Conservation (phyloP, 2,113 vertebrate genomes). For the Prinia subflava region DNA sequence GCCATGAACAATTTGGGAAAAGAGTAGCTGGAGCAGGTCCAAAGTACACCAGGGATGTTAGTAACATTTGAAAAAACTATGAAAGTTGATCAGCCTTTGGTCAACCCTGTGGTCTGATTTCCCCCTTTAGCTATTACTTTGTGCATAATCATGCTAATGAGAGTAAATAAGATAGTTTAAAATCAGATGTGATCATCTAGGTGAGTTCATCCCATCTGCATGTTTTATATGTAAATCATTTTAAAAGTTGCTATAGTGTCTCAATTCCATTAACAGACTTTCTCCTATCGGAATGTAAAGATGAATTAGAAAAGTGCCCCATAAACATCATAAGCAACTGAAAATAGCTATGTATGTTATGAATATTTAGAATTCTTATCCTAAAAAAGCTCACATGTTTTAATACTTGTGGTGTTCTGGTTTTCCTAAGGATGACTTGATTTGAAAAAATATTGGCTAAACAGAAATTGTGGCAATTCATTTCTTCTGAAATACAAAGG, state of each 20-base stretch:
- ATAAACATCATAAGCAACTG: background rate
- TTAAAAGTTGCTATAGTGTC: background rate
- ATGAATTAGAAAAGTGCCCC: background rate
- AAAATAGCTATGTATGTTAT: background rate
- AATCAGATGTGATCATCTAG: background rate
- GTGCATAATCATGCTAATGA: background rate
- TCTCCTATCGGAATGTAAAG: background rate
- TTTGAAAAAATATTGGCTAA: background rate
- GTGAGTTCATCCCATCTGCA: background rate
- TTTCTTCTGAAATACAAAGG: background rate
- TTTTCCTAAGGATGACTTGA: background rate
- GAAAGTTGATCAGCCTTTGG: background rate
- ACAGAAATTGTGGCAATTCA: background rate
- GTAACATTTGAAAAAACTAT: background rate
- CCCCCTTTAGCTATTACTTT: background rate
- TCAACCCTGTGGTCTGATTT: background rate
- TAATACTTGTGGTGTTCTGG: background rate
- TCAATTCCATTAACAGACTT: background rate
- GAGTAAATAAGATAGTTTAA: background rate
- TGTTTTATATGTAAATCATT: background rate
- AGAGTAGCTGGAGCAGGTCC: background rate
- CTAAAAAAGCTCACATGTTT: background rate
- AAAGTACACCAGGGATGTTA: background rate
- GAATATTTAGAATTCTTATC: background rate
- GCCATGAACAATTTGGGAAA: background rate